Conservation (phyloP, 1,140 invertebrate species). For the Mylabris phalerata region DNA sequence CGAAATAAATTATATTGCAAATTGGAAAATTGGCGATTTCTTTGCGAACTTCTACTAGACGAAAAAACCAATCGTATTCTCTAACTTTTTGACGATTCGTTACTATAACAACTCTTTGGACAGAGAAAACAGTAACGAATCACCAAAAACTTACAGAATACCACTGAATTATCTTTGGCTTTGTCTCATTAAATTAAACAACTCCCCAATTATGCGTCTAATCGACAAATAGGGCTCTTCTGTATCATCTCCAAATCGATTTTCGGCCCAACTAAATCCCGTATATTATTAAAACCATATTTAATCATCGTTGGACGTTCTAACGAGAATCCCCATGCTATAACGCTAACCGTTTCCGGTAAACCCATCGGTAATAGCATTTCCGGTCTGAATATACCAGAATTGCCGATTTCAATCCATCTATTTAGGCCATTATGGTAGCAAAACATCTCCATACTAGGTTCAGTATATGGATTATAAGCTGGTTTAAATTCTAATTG, state of each 20-base stretch:
- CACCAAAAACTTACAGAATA: too few relatives aligned
- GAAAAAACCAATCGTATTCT: too few relatives aligned
- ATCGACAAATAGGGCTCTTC: constrained; percentile 85
- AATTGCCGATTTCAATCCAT: constrained; percentile 92
- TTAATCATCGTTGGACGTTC: constrained; percentile 99
- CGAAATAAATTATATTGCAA: constrained; percentile 20
- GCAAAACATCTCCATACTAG: constrained; percentile 99
- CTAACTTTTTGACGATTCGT: too few relatives aligned
- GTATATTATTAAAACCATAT: constrained; percentile 95
- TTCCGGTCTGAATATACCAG: constrained; percentile 95
- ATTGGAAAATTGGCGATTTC: not conserved
- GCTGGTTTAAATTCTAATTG: constrained; percentile 96
- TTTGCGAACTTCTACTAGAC: too few relatives aligned
- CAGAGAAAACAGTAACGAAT: too few relatives aligned
- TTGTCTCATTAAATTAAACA: too few relatives aligned
- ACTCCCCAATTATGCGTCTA: constrained; percentile 60
- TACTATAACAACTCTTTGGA: too few relatives aligned
- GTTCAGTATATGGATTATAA: constrained; percentile 99
- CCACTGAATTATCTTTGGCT: too few relatives aligned
- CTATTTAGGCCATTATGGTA: constrained; percentile 75
- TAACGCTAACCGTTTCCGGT: constrained; percentile 88
- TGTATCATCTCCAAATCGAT: constrained; percentile 96
- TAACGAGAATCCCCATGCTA: constrained; percentile 95
- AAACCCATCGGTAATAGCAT: constrained; percentile 97
- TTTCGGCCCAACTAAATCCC: constrained; percentile 94